These are phyloP conservation scores for Hyperopisus bebe DNA, from an alignment of 2,113 vertebrate genomes.

Conservation along the genomic window DNA sequence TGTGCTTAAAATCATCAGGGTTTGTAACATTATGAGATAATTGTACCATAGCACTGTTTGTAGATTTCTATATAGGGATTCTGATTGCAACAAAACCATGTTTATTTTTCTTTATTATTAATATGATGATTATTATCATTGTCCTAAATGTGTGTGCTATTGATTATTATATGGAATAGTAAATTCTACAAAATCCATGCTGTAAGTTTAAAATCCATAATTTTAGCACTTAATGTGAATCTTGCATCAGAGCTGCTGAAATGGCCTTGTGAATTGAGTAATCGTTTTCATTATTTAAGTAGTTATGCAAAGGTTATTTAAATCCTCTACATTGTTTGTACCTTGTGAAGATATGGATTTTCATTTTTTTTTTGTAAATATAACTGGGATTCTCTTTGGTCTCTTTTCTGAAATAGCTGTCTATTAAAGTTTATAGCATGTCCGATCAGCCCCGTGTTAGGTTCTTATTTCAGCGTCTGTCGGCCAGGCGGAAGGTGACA, in stretches of 20 bases:
- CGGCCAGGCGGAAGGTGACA: background rate
- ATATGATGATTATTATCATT: background rate
- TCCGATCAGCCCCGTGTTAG: conserved; percentile 41
- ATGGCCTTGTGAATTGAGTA: conserved; percentile 69
- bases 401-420: conserved; percentile 70
- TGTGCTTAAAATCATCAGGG: conserved; percentile 26
- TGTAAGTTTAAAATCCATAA: conserved; percentile 60
- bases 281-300: conserved; percentile 74
- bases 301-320: conserved; percentile 73
- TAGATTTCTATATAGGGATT: conserved; percentile 5
- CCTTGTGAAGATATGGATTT: conserved; percentile 63
- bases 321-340: conserved; percentile 69
- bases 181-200: conserved; percentile 59
- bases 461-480: background rate
- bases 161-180: conserved; percentile 46
- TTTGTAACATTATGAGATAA: conserved; percentile 15
- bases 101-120: conserved; percentile 10
- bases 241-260: conserved; percentile 70
- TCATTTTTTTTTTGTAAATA: conserved; percentile 70
- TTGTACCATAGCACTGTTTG: conserved; percentile 20
- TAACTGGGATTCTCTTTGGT: conserved; percentile 64
- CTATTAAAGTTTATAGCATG: conserved; percentile 76
- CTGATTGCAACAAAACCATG: conserved; percentile 16
- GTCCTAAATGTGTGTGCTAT: conserved; percentile 44
- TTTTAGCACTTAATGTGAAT: conserved; percentile 78